Base-by-base conservation (phyloP, 2,113 vertebrate genomes). In the Micronisus gabar region DNA sequence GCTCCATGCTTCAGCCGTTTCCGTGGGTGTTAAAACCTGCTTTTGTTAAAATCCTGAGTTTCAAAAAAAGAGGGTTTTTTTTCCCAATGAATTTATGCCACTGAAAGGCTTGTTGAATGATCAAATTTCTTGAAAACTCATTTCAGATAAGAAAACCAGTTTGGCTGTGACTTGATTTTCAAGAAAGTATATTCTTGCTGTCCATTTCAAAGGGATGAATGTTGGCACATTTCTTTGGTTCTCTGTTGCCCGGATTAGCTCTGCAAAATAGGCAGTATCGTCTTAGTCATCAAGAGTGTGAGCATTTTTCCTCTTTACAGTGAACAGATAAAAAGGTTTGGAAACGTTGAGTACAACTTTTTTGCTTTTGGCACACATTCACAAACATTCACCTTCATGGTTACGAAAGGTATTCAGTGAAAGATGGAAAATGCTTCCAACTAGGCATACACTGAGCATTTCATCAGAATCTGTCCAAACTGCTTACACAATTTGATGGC, bases 61-160 rank as follows among this genome's bases (percentile, higher is more conserved):
- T 83, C 4, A 27, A n/a, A 73, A 67, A 48, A 32, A n/a, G 2
- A 3, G 25, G 14, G 1, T 3, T 1, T 47, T 1, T 47, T 38
- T 40, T 23, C 26, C 29, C 34, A 38, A 5, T 73, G 2, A 22
- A 48, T 82, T 96, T 76, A 53, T 80, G 15, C 25, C 48, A 40
- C 50, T 65, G n/a, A n/a, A 40, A 40, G 4, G 47, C 40, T 38
- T 50, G 8, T 38, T 80, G 70, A 65, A 34, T 43, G 6, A 83
- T 76, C 40, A 48, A 36, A 43, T 89, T 83, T 81, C 68, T 84
- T 73, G 58, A 62, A 76, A 80, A 61, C 15, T 68, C 0, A 0
- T 86, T 88, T 88, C 82, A 80, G 34, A 43, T 83, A 65, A 86
- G 58, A 86, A 95, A 86, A 90, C 21, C 45, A 62, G 21, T 76